Conservation (phyloP, 1,140 invertebrate genomes). For the Sarcophaga peregrina region DNA sequence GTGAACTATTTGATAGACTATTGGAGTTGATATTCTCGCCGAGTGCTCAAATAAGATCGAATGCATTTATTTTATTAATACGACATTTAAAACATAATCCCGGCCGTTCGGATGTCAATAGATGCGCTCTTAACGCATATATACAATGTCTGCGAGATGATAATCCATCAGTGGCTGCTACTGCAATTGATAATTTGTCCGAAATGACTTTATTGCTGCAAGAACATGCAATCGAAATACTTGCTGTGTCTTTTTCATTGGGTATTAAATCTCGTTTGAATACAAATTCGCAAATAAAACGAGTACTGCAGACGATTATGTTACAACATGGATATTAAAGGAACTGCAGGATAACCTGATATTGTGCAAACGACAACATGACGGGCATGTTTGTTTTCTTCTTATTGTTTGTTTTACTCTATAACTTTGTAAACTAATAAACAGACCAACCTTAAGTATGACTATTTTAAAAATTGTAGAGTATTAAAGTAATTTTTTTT, state of each 20-base stretch:
- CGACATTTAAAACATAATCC: constrained; percentile 77
- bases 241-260: constrained; percentile 84
- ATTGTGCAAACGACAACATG: background rate
- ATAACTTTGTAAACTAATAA: background rate
- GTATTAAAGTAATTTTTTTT: background rate
- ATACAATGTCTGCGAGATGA: constrained; percentile 83
- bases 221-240: constrained; percentile 82
- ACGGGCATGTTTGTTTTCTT: background rate
- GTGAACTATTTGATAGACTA: constrained; percentile 74
- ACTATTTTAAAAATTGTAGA: constrained; percentile 14
- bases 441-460: background rate
- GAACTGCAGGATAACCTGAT: background rate
- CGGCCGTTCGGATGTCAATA: constrained; percentile 65
- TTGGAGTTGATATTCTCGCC: constrained; percentile 73
- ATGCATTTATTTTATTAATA: constrained; percentile 75
- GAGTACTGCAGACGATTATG: constrained; percentile 83
- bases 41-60: constrained; percentile 73
- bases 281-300: constrained; percentile 80
- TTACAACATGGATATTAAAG: constrained; percentile 81
- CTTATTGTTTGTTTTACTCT: background rate
- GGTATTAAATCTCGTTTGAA: constrained; percentile 84
- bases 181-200: constrained; percentile 83
- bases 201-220: constrained; percentile 86
- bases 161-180: constrained; percentile 81
- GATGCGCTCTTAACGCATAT: constrained; percentile 77